These are phyloP conservation scores for Hippocampus kuda DNA, from an alignment of 2,797 vertebrate genomes.

Conservation along the genomic window DNA sequence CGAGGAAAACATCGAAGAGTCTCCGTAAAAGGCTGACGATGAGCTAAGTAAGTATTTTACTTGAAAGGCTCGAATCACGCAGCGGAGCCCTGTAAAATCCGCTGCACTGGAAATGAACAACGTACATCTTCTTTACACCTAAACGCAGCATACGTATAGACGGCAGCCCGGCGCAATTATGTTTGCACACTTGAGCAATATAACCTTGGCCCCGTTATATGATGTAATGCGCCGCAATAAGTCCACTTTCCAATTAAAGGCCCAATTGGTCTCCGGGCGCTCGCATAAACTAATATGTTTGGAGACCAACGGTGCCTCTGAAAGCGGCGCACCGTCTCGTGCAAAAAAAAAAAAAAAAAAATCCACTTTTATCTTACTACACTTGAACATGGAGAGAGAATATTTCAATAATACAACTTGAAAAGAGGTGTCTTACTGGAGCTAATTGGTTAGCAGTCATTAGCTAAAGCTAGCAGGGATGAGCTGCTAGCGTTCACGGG, in stretches of 20 bases:
- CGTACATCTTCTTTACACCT: conserved; percentile 4
- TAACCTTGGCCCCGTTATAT: conserved; percentile 26
- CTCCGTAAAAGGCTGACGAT: neutral
- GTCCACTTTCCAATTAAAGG: conserved; percentile 52
- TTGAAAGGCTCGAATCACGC: neutral
- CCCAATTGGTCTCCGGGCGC: conserved; percentile 46
- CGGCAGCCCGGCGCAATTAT: conserved; percentile 13
- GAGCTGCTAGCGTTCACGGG: neutral
- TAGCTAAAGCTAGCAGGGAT: neutral
- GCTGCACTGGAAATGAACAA: conserved; percentile 8
- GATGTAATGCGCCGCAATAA: conserved; percentile 44
- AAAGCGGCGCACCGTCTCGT: conserved; percentile 21
- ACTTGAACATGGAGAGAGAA: conserved; percentile 10
- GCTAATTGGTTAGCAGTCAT: neutral
- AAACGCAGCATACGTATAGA: conserved; percentile 2
- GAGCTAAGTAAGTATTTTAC: neutral
- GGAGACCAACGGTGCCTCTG: conserved; percentile 34
- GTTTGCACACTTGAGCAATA: conserved; percentile 32
- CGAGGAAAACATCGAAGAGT: neutral
- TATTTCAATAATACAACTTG: neutral
- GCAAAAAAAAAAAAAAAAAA: conserved; percentile 13
- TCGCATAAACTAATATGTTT: conserved; percentile 52
- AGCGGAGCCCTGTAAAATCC: neutral
- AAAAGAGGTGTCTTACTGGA: neutral
- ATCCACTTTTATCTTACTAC: conserved; percentile 22